These are phyloP conservation scores for Leptinotarsa defecta DNA, from an alignment of 1,140 invertebrate genomes.

Conservation along the genomic window DNA sequence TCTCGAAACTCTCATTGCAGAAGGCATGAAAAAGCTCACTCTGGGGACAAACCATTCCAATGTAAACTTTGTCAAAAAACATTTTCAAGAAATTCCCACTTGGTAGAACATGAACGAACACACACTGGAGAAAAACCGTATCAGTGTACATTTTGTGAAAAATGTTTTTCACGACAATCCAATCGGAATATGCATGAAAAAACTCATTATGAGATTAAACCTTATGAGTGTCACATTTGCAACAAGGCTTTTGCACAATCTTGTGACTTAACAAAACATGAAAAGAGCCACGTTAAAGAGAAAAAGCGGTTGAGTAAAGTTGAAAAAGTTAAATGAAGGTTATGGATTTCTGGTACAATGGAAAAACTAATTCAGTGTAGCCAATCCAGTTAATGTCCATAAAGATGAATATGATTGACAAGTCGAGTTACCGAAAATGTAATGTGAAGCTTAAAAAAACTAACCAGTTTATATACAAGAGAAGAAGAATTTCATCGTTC, in stretches of 20 bases:
- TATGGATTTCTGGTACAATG: too few relatives aligned
- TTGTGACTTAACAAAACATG: neutral
- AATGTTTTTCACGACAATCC: neutral
- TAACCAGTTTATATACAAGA: too few relatives aligned
- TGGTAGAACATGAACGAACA: constrained; percentile 46
- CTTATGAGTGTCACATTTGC: constrained; percentile 11
- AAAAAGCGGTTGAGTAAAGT: neutral
- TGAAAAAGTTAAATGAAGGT: too few relatives aligned
- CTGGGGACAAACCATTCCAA: constrained; percentile 61
- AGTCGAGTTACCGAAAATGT: too few relatives aligned
- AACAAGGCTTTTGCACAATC: neutral
- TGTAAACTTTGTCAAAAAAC: constrained; percentile 63
- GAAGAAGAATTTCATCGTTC: too few relatives aligned
- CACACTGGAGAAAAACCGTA: constrained; percentile 21
- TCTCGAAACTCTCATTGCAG: constrained; percentile 30
- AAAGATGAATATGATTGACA: too few relatives aligned
- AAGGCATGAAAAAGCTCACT: constrained; percentile 29
- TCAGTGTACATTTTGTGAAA: neutral
- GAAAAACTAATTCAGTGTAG: too few relatives aligned
- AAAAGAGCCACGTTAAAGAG: neutral
- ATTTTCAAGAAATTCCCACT: constrained; percentile 63
- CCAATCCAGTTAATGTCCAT: too few relatives aligned
- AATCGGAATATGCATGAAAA: neutral
- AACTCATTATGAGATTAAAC: neutral
- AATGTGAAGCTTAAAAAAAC: too few relatives aligned